Conservation (phyloP, 2,113 vertebrate species). For the Mastomys coucha region DNA sequence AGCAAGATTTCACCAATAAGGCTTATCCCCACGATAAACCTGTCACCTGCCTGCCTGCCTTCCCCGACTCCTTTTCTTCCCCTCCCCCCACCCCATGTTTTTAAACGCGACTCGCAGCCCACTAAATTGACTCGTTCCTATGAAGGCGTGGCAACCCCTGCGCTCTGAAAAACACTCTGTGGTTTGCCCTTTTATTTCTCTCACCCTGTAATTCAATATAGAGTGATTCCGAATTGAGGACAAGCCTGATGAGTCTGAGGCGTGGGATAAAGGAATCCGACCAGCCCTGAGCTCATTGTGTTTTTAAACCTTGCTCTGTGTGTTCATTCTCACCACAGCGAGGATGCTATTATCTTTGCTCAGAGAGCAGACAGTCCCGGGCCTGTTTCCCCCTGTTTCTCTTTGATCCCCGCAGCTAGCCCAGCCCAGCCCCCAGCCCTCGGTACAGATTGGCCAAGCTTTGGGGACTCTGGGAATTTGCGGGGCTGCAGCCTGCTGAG, state of each 20-base stretch:
- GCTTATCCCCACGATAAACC: neutral
- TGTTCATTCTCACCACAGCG: slow-evolving; percentile 68
- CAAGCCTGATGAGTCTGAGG: slow-evolving; percentile 45
- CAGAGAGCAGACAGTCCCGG: slow-evolving; percentile 63
- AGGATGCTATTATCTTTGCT: slow-evolving; percentile 76
- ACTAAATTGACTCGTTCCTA: neutral
- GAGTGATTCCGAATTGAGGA: slow-evolving; percentile 60
- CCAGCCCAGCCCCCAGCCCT: slow-evolving; percentile 38
- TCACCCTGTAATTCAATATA: slow-evolving; percentile 56
- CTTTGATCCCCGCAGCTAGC: slow-evolving; percentile 69
- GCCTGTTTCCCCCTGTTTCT: slow-evolving; percentile 30
- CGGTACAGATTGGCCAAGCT: neutral
- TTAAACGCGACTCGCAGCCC: neutral
- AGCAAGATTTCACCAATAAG: neutral
- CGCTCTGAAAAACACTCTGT: slow-evolving; percentile 40
- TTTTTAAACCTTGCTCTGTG: slow-evolving; percentile 68
- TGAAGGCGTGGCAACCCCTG: neutral
- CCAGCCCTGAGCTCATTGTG: slow-evolving; percentile 64
- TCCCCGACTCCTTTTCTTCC: fast-evolving
- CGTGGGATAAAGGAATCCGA: slow-evolving; percentile 66
- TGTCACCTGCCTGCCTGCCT: neutral
- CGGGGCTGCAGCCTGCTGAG: neutral
- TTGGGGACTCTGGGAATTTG: neutral
- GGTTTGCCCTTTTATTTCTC: slow-evolving; percentile 55
- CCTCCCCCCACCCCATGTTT: neutral